Evolutionary conservation across 1,140 invertebrate genomes (phyloP).

Genomic region (Lucilia cuprina): DNA sequence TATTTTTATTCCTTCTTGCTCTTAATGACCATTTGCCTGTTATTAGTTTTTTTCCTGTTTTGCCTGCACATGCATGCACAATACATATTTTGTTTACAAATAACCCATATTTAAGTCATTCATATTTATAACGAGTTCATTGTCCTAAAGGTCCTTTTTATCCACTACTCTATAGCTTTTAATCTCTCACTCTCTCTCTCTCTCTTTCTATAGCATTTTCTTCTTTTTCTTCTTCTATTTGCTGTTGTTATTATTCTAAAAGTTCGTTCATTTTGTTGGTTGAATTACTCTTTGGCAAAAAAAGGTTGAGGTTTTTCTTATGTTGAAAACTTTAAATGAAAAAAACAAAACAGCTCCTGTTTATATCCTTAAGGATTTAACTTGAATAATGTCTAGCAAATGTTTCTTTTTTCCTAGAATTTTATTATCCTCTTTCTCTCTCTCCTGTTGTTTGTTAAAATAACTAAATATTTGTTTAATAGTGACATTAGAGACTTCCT

Average conservation of each 20-base stretch:
- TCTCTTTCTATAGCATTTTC: no score
- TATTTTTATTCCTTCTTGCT: no score
- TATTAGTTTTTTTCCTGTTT: no score
- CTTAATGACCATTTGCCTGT: no score
- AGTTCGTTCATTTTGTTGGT: not conserved
- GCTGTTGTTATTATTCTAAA: not conserved
- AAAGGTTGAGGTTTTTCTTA: no score
- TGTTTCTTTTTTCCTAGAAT: not conserved
- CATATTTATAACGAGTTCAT: not conserved
- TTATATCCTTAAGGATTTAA: not conserved
- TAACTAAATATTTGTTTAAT: conserved; percentile 6
- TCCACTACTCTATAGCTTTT: not conserved
- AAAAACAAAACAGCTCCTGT: not conserved
- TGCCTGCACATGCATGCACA: not conserved
- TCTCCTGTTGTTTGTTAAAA: not conserved
- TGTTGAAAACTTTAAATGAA: no score
- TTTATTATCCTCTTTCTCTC: no score
- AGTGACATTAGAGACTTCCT: conserved; percentile 30
- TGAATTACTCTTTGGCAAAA: not conserved
- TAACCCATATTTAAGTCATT: not conserved
- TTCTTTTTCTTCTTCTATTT: not conserved
- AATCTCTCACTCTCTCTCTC: not conserved
- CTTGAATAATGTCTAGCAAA: not conserved
- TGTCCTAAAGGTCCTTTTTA: conserved; percentile 14
- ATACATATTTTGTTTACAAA: not conserved